Percentiles rank a stretch among this genome's conserved stretches.
Evolutionary conservation across 1,140 invertebrate species (phyloP).

Genomic region (Homarus americanus): DNA sequence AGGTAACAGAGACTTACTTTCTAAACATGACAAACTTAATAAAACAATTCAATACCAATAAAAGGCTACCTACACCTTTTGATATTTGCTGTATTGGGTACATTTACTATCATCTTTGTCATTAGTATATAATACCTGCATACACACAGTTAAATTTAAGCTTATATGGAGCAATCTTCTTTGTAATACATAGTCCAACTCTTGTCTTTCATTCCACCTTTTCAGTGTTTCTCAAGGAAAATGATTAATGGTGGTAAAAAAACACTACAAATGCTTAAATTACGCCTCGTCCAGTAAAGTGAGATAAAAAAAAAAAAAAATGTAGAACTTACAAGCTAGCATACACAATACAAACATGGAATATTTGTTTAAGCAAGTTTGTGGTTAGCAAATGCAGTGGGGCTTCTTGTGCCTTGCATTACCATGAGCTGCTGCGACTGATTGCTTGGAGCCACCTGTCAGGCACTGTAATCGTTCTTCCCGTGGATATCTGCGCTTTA

Average conservation of each 20-base stretch:
- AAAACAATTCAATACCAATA: too few relatives aligned
- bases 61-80: too few relatives aligned
- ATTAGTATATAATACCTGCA: too few relatives aligned
- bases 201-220: neutral
- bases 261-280: neutral
- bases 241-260: neutral
- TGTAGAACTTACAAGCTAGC: neutral
- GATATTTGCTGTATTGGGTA: too few relatives aligned
- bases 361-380: neutral
- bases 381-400: neutral
- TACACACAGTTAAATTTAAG: too few relatives aligned
- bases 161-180: neutral
- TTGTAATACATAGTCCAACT: neutral
- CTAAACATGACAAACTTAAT: too few relatives aligned
- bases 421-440: constrained; percentile 55
- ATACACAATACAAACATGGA: neutral
- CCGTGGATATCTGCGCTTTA: constrained; percentile 29
- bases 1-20: too few relatives aligned
- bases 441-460: constrained; percentile 46
- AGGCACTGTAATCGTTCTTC: constrained; percentile 6
- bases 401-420: constrained; percentile 4
- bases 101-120: too few relatives aligned
- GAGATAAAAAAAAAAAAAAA: neutral
- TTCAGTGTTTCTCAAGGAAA: neutral
- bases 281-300: neutral